Percentiles rank a stretch among this genome's conserved stretches.
Conservation (phyloP, 2,113 vertebrate species). For the Gopherus flavomarginatus region DNA sequence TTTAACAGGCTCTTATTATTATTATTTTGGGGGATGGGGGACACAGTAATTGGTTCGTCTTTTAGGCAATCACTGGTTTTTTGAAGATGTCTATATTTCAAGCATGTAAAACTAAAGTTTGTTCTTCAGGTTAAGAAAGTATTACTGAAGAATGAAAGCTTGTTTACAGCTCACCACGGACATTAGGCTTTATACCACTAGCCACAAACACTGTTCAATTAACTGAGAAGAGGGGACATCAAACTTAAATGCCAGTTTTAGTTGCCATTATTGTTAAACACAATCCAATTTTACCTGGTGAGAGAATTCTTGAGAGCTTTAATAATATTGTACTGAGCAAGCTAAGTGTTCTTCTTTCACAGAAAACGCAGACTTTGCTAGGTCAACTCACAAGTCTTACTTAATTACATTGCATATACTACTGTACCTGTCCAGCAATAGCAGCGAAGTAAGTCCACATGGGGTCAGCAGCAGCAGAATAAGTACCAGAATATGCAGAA, state of each 20-base stretch:
- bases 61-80: neutral
- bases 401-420: neutral
- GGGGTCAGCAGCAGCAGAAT: conserved; percentile 77
- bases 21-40: neutral
- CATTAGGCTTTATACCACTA: neutral
- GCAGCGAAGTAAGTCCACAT: conserved; percentile 88
- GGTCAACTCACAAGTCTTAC: neutral
- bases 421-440: conserved; percentile 85
- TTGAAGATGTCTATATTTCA: neutral
- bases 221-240: neutral
- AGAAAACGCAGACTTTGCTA: neutral
- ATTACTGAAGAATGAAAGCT: neutral
- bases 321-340: neutral
- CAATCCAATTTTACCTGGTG: neutral
- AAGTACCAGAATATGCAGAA: conserved; percentile 73
- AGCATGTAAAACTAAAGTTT: neutral
- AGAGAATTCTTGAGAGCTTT: neutral
- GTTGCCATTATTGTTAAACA: neutral
- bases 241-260: neutral
- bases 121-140: neutral
- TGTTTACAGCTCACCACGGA: neutral
- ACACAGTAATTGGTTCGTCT: neutral
- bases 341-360: neutral
- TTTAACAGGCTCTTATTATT: neutral
- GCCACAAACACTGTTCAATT: neutral